A percentile compares a stretch with the other conserved stretches of the same genome.
Evolutionary conservation across 2,113 vertebrate genomes (phyloP).

Genomic region (Lutjanus erythropterus): DNA sequence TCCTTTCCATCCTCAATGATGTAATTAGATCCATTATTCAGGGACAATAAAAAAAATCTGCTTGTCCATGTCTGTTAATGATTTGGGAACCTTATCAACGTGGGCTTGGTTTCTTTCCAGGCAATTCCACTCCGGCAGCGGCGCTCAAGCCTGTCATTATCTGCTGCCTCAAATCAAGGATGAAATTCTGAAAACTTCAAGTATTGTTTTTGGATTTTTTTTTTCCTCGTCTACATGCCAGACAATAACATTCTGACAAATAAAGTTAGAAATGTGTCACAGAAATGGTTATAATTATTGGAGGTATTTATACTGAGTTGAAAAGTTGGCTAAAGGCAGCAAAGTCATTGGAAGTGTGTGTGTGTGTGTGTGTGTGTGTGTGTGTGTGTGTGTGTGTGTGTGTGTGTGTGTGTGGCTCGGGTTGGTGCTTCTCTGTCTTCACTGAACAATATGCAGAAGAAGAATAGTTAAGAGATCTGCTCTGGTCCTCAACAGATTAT

Average conservation of each 20-base stretch:
- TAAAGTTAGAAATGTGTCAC: slow-evolving; percentile 10
- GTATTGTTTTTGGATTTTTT: slow-evolving; percentile 1
- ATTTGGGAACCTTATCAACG: slow-evolving; percentile 48
- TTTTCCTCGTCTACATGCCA: not conserved
- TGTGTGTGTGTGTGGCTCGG: not conserved
- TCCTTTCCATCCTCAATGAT: slow-evolving; percentile 12
- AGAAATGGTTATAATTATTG: slow-evolving; percentile 28
- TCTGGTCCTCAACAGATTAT: slow-evolving; percentile 22
- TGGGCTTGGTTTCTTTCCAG: slow-evolving; percentile 36
- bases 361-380: not conserved
- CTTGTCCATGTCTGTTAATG: slow-evolving; percentile 28
- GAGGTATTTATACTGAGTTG: slow-evolving; percentile 17
- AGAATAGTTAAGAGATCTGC: slow-evolving; percentile 11
- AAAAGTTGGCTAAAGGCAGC: slow-evolving; percentile 24
- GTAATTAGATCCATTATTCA: slow-evolving; percentile 54
- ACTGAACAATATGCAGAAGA: slow-evolving; percentile 29
- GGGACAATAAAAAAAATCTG: slow-evolving; percentile 47
- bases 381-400: not conserved
- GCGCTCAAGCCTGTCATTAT: slow-evolving; percentile 27
- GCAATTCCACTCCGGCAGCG: slow-evolving; percentile 18
- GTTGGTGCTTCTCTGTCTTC: not conserved
- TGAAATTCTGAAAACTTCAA: slow-evolving; percentile 1
- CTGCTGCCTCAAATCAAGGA: slow-evolving; percentile 29
- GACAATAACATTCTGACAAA: not conserved
- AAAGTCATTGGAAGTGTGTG: slow-evolving; percentile 4